Evolutionary conservation across 2,797 vertebrate species (phyloP).

Genomic region (Catostomus latipinnis): DNA sequence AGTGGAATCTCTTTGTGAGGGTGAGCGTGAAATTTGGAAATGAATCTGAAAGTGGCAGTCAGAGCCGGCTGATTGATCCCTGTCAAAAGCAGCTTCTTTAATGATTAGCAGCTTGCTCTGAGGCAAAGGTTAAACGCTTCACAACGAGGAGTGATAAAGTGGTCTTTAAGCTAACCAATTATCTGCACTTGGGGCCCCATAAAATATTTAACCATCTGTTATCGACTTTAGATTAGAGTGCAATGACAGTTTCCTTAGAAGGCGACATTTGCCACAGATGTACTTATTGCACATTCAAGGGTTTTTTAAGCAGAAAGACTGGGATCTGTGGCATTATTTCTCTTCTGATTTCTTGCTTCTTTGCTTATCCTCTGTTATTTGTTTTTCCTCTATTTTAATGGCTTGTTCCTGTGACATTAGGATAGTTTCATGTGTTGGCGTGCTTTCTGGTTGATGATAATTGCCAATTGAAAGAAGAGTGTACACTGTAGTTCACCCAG

Average conservation of each 20-base stretch:
- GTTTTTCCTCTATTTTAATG: not conserved
- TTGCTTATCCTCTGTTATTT: not conserved
- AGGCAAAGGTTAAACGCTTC: constrained; percentile 62
- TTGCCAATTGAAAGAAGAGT: no score
- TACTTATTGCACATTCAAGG: constrained; percentile 44
- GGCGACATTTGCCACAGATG: constrained; percentile 34
- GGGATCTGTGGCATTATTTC: not conserved
- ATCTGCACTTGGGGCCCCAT: constrained; percentile 59
- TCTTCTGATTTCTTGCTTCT: not conserved
- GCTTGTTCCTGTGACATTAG: not conserved
- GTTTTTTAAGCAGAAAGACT: constrained; percentile 20
- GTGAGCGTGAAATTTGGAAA: constrained; percentile 61
- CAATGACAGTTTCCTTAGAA: constrained; percentile 52
- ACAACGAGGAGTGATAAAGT: constrained; percentile 61
- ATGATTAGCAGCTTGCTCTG: constrained; percentile 58
- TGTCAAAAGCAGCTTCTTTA: constrained; percentile 50
- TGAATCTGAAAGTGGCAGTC: constrained; percentile 51
- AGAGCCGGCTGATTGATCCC: constrained; percentile 60
- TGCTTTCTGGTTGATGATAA: not conserved
- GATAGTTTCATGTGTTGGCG: not conserved
- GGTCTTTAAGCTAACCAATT: constrained; percentile 64
- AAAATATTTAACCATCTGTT: constrained; percentile 67
- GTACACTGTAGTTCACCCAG: no score
- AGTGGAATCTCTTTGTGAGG: constrained; percentile 53
- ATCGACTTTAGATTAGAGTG: constrained; percentile 60